Conservation (phyloP, 2,797 vertebrate genomes). For the Gila robusta region DNA sequence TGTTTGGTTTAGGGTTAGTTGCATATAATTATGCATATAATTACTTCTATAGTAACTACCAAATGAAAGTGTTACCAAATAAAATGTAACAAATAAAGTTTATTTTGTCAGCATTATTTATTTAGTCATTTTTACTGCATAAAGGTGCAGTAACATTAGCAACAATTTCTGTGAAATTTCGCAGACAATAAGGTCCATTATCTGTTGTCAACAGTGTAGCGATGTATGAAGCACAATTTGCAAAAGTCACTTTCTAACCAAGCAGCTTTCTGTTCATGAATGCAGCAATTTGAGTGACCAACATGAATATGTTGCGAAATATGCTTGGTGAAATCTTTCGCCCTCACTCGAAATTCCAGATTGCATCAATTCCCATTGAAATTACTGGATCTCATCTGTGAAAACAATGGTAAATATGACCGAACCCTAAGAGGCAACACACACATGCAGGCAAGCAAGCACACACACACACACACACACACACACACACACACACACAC, state of each 20-base stretch:
- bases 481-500: no score
- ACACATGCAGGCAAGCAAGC: no score
- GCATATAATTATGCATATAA: no score
- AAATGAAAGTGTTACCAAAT: no score
- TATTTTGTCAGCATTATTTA: neutral
- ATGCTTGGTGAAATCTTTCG: neutral
- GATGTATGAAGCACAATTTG: neutral
- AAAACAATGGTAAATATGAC: neutral
- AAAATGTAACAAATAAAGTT: no score
- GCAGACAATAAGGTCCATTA: neutral
- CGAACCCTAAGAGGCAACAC: neutral
- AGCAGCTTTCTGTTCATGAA: neutral
- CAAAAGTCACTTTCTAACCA: neutral
- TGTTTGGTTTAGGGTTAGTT: no score
- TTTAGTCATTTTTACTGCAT: neutral
- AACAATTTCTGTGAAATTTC: neutral
- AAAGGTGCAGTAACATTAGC: neutral
- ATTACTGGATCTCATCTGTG: neutral
- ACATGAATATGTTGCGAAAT: neutral
- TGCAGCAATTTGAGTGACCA: neutral
- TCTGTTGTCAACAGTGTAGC: neutral
- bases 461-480: no score
- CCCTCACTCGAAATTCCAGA: neutral
- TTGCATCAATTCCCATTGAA: neutral
- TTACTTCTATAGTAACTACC: no score